phyloP scores from a whole-genome alignment of 2,888 invertebrate species.

The Torymus tubicola region DNA sequence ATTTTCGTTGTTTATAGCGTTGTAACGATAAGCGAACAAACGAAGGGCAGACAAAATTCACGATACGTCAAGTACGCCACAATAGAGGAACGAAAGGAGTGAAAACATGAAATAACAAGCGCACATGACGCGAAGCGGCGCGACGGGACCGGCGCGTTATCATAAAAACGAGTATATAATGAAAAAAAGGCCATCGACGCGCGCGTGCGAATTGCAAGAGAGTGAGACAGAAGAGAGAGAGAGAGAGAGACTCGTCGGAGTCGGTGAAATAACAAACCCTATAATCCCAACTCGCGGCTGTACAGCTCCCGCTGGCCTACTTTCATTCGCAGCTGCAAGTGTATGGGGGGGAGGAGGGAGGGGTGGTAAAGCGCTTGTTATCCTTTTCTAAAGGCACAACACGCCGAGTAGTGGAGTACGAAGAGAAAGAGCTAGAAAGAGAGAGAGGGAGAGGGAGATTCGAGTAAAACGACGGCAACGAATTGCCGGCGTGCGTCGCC shows the following conservation, averaged over 20 bases:
- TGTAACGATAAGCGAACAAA: neutral
- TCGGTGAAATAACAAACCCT: slow-evolving; percentile 48
- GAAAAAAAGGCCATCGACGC: slow-evolving; percentile 17
- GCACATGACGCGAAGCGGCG: no score
- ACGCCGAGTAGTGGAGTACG: neutral
- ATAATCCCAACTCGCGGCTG: neutral
- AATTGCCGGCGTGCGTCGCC: neutral
- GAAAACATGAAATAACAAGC: slow-evolving; percentile 12
- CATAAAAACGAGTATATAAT: slow-evolving; percentile 12
- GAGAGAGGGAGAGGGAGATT: neutral
- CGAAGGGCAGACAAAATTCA: neutral
- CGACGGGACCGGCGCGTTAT: slow-evolving; percentile 10
- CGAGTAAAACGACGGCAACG: slow-evolving; percentile 17
- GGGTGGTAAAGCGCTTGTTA: slow-evolving; percentile 38
- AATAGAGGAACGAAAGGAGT: neutral
- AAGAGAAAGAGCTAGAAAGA: neutral
- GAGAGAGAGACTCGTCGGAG: neutral
- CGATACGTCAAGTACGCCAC: neutral
- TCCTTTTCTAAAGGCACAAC: slow-evolving; percentile 30
- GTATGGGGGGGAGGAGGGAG: neutral
- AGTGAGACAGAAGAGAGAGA: neutral
- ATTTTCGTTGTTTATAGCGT: no score
- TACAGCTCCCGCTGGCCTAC: slow-evolving; percentile 28
- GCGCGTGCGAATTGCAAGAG: neutral
- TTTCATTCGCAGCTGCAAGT: slow-evolving; percentile 15